Conservation (phyloP, 2,113 vertebrate species). For the Mirza zaza region DNA sequence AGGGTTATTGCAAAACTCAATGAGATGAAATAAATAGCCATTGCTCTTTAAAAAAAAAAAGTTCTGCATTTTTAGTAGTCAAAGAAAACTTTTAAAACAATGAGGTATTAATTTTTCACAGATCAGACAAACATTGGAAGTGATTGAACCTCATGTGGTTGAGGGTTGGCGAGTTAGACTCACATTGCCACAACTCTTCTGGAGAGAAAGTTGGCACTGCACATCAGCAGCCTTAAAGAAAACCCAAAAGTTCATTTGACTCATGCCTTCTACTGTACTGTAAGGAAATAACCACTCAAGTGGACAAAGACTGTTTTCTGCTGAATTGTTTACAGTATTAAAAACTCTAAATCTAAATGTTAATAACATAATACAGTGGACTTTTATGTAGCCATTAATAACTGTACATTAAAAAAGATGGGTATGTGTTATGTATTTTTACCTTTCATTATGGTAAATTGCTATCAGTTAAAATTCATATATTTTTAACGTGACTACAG, state of each 20-base stretch:
- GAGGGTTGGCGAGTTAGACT: neutral
- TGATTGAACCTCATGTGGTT: neutral
- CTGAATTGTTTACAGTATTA: neutral
- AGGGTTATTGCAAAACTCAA: neutral
- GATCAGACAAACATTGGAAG: neutral
- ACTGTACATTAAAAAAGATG: neutral
- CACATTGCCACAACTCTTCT: neutral
- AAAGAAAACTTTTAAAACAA: neutral
- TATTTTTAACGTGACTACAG: neutral
- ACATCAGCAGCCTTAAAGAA: neutral
- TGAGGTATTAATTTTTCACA: neutral
- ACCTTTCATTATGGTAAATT: neutral
- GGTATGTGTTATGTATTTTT: neutral
- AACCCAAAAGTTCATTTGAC: neutral
- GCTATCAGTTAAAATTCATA: neutral
- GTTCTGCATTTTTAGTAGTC: constrained; percentile 10
- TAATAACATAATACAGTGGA: neutral
- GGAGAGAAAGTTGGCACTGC: neutral
- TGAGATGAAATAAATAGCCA: neutral
- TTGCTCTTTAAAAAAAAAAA: neutral
- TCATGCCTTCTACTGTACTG: neutral
- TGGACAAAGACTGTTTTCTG: neutral
- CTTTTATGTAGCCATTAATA: neutral
- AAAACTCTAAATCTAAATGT: neutral
- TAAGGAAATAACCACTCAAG: neutral